Percentiles rank a stretch among this genome's conserved stretches.
Evolutionary conservation across 2,888 invertebrate species (phyloP).

Genomic region (Microdon myrmicae): DNA sequence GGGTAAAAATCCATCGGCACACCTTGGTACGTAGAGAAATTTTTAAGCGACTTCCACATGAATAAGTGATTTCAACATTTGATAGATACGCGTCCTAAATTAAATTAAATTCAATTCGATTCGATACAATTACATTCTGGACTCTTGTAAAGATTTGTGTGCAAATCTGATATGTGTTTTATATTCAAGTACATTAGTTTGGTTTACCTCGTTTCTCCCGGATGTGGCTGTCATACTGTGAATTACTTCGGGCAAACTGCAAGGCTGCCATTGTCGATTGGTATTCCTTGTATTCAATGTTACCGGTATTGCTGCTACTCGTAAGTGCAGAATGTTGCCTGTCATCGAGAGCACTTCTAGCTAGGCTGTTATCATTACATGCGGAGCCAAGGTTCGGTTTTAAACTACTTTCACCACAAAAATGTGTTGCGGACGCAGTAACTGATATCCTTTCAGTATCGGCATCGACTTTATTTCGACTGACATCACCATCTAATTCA

Average conservation of each 20-base stretch:
- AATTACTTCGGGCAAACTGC: constrained; percentile 80
- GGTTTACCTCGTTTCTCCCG: constrained; percentile 86
- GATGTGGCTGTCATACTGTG: constrained; percentile 88
- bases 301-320: constrained; percentile 43
- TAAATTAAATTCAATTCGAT: no score
- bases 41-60: no score
- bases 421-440: constrained; percentile 42
- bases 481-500: constrained; percentile 37
- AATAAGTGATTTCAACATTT: no score
- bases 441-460: constrained; percentile 34
- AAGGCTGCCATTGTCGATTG: constrained; percentile 75
- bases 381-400: constrained; percentile 27
- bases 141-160: neutral
- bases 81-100: no score
- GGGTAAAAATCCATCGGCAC: no score
- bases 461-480: constrained; percentile 18
- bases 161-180: neutral
- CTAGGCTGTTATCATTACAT: constrained; percentile 12
- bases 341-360: constrained; percentile 29
- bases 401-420: constrained; percentile 16
- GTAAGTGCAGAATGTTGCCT: constrained; percentile 33
- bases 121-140: no score
- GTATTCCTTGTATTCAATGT: constrained; percentile 66
- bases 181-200: no score
- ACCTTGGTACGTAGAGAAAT: no score